These are phyloP conservation scores for Tragelaphus strepsiceros DNA, from an alignment of 2,113 vertebrate species.

Conservation along the genomic window DNA sequence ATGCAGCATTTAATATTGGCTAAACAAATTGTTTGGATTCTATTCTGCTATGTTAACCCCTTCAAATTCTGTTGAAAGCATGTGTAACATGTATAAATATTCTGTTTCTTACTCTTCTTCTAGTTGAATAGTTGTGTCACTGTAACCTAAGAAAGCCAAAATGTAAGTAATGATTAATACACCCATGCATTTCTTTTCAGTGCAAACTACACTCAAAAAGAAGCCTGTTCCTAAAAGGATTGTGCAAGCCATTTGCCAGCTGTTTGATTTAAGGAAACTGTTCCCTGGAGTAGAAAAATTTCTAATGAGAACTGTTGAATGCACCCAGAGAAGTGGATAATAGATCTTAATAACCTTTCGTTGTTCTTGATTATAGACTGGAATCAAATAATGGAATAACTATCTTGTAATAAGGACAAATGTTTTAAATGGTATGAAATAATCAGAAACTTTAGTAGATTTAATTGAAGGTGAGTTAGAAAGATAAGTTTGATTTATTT, in stretches of 20 bases:
- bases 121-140: background rate
- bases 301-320: background rate
- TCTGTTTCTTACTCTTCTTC: background rate
- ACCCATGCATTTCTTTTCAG: background rate
- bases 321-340: background rate
- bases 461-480: background rate
- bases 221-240: background rate
- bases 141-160: background rate
- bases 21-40: background rate
- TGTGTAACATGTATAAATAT: background rate
- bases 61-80: background rate
- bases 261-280: background rate
- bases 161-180: background rate
- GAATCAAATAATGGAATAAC: background rate
- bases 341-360: background rate
- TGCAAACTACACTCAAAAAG: background rate
- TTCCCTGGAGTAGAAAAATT: background rate
- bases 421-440: background rate
- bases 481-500: background rate
- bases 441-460: background rate
- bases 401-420: background rate
- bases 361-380: background rate
- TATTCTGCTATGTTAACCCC: background rate
- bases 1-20: background rate
- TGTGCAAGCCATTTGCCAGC: background rate